Percentiles rank a stretch among this genome's conserved stretches.
phyloP scores from a whole-genome alignment of 2,797 vertebrate species.

The Pangasius djambal region DNA sequence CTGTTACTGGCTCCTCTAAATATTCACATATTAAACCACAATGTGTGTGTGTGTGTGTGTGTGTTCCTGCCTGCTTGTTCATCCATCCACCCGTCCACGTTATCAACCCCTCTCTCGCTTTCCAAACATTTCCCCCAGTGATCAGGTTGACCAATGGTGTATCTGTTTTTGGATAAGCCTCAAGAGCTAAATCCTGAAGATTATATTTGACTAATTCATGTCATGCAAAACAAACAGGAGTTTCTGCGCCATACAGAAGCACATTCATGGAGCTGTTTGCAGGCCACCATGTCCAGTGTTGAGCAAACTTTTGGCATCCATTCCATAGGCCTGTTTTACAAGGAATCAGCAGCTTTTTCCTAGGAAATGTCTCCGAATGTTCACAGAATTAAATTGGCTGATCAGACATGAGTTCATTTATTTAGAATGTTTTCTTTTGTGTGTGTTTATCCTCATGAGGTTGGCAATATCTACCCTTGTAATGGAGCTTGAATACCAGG shows the following conservation, averaged over 20 bases:
- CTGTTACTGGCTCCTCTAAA: not conserved
- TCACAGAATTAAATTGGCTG: slow-evolving; percentile 9
- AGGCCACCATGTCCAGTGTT: slow-evolving; percentile 40
- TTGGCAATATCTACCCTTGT: not conserved
- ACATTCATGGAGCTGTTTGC: slow-evolving; percentile 42
- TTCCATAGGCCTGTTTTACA: slow-evolving; percentile 23
- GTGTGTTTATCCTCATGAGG: not conserved
- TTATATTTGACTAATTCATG: slow-evolving; percentile 38
- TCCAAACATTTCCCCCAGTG: not conserved
- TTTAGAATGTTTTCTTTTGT: not conserved
- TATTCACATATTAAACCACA: not conserved
- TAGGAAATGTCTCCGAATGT: not conserved
- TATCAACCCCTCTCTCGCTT: not conserved
- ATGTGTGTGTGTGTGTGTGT: not conserved
- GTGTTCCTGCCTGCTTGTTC: not conserved
- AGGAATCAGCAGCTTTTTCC: slow-evolving; percentile 2
- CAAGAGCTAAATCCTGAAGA: slow-evolving; percentile 4
- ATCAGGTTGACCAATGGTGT: not conserved
- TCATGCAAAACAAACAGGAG: slow-evolving; percentile 42
- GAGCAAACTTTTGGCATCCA: slow-evolving; percentile 44
- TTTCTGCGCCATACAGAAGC: slow-evolving; percentile 19
- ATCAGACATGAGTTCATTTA: not conserved
- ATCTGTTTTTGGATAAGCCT: slow-evolving; percentile 23
- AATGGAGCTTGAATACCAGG: not conserved
- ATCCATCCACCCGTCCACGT: not conserved